Percentiles rank a stretch among this genome's conserved stretches.
phyloP scores from a whole-genome alignment of 30 jellyfish, hydroid and myxozoan species.

The Sanderia malayensis region DNA sequence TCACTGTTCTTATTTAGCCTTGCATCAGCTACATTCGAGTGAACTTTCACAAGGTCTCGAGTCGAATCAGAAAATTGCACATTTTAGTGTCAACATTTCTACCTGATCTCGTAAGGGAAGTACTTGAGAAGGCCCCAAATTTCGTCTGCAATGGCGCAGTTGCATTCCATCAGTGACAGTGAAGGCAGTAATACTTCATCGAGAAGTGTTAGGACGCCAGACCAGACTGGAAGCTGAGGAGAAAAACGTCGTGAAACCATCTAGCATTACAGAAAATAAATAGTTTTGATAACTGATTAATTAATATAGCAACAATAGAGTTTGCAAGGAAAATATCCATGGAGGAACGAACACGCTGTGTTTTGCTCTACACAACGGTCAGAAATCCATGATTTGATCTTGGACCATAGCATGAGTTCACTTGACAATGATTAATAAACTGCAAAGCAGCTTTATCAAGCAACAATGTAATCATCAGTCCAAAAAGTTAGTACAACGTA shows the following conservation, averaged over 20 bases:
- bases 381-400: background rate
- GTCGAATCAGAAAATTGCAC: no score
- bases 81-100: no score
- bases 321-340: background rate
- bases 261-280: no score
- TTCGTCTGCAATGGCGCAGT: slow-evolving; percentile 93
- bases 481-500: no score
- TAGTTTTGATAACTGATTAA: no score
- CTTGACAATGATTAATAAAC: background rate
- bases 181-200: slow-evolving; percentile 94
- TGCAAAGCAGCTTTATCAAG: no score
- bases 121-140: slow-evolving; percentile 91
- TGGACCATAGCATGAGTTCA: background rate
- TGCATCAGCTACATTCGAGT: no score
- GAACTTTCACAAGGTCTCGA: no score
- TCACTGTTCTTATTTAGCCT: no score
- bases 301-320: no score
- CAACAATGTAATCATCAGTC: no score
- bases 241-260: no score
- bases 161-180: slow-evolving; percentile 80
- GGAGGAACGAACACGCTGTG: slow-evolving; percentile 14
- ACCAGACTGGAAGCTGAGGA: slow-evolving; percentile 72
- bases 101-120: slow-evolving; percentile 93
- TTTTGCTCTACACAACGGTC: background rate
- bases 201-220: slow-evolving; percentile 73